Percentiles rank a stretch among this genome's conserved stretches.
These are phyloP conservation scores for Bombycilla garrulus DNA, from an alignment of 2,113 vertebrate species.

Conservation along the genomic window DNA sequence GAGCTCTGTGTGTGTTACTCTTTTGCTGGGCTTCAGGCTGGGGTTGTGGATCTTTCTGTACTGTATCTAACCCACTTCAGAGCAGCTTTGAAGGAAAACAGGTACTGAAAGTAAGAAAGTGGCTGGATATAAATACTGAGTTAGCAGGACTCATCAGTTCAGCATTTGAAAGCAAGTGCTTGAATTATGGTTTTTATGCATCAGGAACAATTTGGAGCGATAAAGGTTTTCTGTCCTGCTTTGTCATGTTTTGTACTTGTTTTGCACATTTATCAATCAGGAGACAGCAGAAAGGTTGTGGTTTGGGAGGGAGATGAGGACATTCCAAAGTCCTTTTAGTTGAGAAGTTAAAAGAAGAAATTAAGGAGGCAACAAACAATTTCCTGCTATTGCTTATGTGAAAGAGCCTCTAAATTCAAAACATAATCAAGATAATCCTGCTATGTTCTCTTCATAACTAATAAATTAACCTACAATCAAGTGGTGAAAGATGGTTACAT, in stretches of 20 bases:
- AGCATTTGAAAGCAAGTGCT: neutral
- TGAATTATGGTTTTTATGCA: neutral
- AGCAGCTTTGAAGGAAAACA: neutral
- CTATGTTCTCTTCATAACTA: neutral
- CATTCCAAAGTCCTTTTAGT: neutral
- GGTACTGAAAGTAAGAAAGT: neutral
- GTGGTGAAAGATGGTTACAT: neutral
- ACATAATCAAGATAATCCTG: neutral
- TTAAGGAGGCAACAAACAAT: neutral
- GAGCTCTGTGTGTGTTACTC: neutral
- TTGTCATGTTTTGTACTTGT: neutral
- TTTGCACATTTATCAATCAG: neutral
- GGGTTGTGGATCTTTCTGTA: neutral
- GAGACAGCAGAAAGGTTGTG: neutral
- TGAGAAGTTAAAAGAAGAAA: neutral
- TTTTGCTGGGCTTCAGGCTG: neutral
- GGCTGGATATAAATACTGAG: neutral
- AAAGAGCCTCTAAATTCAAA: neutral
- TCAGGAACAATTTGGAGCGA: neutral
- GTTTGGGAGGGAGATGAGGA: neutral
- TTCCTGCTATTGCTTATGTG: neutral
- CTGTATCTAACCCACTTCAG: neutral
- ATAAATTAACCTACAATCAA: neutral
- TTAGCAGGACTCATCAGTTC: neutral
- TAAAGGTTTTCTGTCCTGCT: neutral